Percentiles rank a stretch among this genome's conserved stretches.
Evolutionary conservation across 2,888 invertebrate genomes (phyloP).

Genomic region (Stratiomys singularior): DNA sequence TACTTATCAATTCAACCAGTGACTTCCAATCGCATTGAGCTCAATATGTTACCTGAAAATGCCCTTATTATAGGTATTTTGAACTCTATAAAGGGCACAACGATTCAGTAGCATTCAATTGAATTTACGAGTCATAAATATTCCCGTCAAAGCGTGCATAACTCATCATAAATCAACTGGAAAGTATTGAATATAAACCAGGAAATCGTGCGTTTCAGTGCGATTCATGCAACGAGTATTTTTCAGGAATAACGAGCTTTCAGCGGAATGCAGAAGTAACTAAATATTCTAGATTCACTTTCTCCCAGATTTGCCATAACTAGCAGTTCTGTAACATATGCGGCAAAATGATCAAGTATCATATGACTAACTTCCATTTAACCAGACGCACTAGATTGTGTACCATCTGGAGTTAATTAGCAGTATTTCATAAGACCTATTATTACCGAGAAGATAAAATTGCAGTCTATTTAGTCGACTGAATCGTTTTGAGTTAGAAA

Average conservation of each 20-base stretch:
- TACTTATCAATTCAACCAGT: too few relatives aligned
- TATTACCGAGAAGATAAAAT: background rate
- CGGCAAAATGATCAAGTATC: background rate
- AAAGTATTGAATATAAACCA: too few relatives aligned
- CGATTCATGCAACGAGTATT: background rate
- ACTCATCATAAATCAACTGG: too few relatives aligned
- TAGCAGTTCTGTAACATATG: background rate
- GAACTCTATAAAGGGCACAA: background rate
- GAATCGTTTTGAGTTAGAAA: too few relatives aligned
- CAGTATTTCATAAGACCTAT: background rate
- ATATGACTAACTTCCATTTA: background rate
- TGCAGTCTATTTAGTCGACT: too few relatives aligned
- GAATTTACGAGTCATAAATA: too few relatives aligned
- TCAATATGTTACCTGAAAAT: background rate
- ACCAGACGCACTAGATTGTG: conserved; percentile 10
- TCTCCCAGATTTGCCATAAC: too few relatives aligned
- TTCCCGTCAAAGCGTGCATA: too few relatives aligned
- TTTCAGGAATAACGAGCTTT: too few relatives aligned
- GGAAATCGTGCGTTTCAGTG: too few relatives aligned
- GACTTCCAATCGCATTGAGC: conserved; percentile 5
- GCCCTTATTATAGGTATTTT: conserved; percentile 30
- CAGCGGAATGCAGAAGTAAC: background rate
- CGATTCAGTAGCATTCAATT: too few relatives aligned
- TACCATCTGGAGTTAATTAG: conserved; percentile 25
- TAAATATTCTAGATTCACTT: background rate